phyloP scores from a whole-genome alignment of 2,888 invertebrate species.

The Machimus rusticus region DNA sequence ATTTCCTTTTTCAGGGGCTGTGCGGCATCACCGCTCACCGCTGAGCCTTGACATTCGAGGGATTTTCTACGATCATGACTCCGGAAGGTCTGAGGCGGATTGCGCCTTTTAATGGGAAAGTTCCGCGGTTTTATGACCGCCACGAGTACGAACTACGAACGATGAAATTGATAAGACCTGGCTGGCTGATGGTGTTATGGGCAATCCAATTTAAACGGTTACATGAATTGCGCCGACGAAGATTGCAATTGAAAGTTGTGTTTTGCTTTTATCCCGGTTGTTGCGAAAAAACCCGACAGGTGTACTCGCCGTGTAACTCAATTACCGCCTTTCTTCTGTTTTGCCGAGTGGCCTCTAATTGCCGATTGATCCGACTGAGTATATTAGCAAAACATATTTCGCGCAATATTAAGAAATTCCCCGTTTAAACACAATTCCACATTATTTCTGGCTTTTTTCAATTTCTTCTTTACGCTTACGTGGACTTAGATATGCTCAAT shows the following conservation, averaged over 20 bases:
- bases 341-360: background rate
- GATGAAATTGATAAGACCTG: background rate
- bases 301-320: background rate
- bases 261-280: background rate
- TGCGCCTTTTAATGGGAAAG: conserved; percentile 9
- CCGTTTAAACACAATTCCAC: background rate
- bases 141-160: background rate
- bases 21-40: background rate
- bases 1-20: background rate
- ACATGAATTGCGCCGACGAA: background rate
- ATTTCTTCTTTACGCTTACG: background rate
- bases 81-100: background rate
- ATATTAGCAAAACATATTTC: background rate
- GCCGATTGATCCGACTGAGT: background rate
- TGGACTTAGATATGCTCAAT: background rate
- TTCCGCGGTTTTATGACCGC: background rate
- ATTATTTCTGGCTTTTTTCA: background rate
- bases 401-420: background rate
- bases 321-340: background rate
- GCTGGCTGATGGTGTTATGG: background rate
- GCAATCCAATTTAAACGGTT: background rate
- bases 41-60: conserved; percentile 17
- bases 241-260: background rate
- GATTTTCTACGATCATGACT: background rate
- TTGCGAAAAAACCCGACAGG: background rate